Evolutionary conservation across 2,797 vertebrate species (phyloP), one percentile per base, ranked within the genome.

Genomic region (Poeciliopsis gracilis): DNA sequence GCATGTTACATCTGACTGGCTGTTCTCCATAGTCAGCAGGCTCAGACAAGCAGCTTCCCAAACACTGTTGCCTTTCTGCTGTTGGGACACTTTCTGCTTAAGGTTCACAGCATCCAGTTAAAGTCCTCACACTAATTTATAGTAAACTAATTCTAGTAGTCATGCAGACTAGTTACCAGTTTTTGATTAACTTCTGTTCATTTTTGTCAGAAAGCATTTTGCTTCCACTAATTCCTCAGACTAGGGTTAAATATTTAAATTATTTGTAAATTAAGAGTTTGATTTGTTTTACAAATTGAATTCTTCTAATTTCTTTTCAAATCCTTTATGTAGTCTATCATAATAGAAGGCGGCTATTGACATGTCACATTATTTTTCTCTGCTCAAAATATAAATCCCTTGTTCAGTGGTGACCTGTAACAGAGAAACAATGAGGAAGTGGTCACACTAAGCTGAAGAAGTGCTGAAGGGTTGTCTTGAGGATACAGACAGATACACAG

Each of bases 21-120:
- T 3, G 45, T 1, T 8, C 15, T 9, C n/a, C n/a, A 2, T 2
- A 78, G 75, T 70, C 75, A 72, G 79, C 84, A 82, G 84, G 90
- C 79, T 82, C 67, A 43, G 61, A 88, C 89, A 79, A 49, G 85
- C 83, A 71, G 72, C 77, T 82, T 80, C 72, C 4, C 53, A 78
- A 81, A 83, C 75, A 67, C 70, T 75, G 84, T 74, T 84, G 84
- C 84, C 46, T 77, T 43, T 63, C 61, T 36, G 33, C 33, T 36
- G 30, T 33, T 33, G 59, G 6, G 30, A 61, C 28, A 28, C 57
- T 61, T 61, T 57, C n/a, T 63, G 16, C 16, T 36, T 16, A 20
- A 63, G 30, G 36, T 67, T 38, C 36, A 41, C 33, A 67, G 63
- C 9, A 41, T 38, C 33, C 63, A 67, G 8, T 67, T 41, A 41